phyloP scores from a whole-genome alignment of 2,113 vertebrate species.

The Urocynchramus pylzowi region DNA sequence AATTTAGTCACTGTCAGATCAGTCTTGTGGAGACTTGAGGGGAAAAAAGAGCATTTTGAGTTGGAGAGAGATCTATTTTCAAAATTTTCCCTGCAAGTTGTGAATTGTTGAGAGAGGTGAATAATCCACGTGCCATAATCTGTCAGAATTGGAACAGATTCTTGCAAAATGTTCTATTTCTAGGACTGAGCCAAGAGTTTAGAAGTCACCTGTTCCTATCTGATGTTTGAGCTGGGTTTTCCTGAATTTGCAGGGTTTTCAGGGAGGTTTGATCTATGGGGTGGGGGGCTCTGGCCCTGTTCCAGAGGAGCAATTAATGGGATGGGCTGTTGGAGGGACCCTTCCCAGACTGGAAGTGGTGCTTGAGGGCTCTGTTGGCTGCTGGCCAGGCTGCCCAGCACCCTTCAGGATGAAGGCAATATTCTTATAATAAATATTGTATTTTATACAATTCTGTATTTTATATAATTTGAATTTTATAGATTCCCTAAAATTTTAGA shows the following conservation, averaged over 20 bases:
- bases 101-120: not conserved
- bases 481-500: not conserved
- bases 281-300: not conserved
- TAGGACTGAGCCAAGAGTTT: not conserved
- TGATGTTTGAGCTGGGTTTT: not conserved
- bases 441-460: not conserved
- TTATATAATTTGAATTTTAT: not conserved
- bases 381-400: not conserved
- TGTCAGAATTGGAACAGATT: not conserved
- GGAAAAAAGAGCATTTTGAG: not conserved
- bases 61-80: not conserved
- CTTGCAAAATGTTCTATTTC: not conserved
- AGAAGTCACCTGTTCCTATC: not conserved
- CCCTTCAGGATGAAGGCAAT: not conserved
- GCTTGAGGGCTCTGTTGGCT: slow-evolving; percentile 33
- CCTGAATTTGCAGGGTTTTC: not conserved
- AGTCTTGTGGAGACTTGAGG: not conserved
- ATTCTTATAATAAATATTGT: not conserved
- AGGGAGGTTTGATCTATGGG: not conserved
- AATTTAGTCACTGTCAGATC: not conserved
- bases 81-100: not conserved
- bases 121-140: not conserved
- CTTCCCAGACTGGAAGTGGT: not conserved
- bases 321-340: not conserved
- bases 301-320: slow-evolving; percentile 24